phyloP scores from a whole-genome alignment of 2,113 vertebrate genomes.

The Oreocharis arfaki region DNA sequence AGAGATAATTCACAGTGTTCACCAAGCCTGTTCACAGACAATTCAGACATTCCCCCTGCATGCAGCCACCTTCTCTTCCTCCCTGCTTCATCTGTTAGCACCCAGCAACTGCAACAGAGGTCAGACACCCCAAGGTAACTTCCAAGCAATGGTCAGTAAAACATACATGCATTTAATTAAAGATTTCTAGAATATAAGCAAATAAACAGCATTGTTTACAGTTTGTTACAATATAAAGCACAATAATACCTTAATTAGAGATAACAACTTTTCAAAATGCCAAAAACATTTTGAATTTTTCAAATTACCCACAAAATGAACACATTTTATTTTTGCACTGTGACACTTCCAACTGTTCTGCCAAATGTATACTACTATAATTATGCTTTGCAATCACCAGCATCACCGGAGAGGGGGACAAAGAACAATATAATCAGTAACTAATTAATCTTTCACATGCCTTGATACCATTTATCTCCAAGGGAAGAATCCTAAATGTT shows the following conservation, averaged over 20 bases:
- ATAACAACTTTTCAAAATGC: conserved; percentile 52
- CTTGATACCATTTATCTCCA: conserved; percentile 17
- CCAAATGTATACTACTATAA: conserved; percentile 61
- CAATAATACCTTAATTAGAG: conserved; percentile 59
- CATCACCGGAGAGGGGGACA: conserved; percentile 42
- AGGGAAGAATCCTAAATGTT: not conserved
- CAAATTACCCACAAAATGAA: conserved; percentile 55
- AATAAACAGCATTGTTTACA: conserved; percentile 57
- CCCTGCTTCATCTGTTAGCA: not conserved
- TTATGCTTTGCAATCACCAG: conserved; percentile 45
- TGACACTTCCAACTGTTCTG: conserved; percentile 65
- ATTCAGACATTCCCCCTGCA: not conserved
- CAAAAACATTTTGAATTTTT: conserved; percentile 34
- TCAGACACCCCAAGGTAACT: not conserved
- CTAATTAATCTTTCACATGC: conserved; percentile 44
- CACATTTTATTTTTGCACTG: conserved; percentile 62
- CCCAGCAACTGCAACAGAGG: not conserved
- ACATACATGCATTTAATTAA: not conserved
- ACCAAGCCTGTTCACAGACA: not conserved
- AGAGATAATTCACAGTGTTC: not conserved
- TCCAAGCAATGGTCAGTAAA: not conserved
- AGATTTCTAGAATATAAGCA: conserved; percentile 5
- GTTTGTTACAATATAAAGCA: conserved; percentile 29
- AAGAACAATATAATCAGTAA: conserved; percentile 58
- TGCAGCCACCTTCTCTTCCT: not conserved